phyloP scores from a whole-genome alignment of 2,797 vertebrate genomes.

The Hylomyscus alleni region DNA sequence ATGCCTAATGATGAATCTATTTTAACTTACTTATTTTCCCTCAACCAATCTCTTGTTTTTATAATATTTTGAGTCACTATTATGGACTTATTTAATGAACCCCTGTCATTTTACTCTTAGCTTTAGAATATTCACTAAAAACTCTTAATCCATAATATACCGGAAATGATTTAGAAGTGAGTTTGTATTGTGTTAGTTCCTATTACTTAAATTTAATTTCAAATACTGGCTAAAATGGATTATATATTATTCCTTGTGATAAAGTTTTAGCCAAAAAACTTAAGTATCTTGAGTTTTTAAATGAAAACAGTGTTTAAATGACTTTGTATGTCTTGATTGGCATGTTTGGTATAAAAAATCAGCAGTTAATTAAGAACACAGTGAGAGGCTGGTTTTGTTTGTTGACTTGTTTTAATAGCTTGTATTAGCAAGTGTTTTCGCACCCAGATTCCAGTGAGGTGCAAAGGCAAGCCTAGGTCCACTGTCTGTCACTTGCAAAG shows the following conservation, averaged over 20 bases:
- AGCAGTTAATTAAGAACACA: slow-evolving; percentile 74
- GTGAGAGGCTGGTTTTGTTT: slow-evolving; percentile 69
- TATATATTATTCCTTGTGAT: slow-evolving; percentile 24
- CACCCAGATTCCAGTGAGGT: slow-evolving; percentile 30
- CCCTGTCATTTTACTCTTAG: not conserved
- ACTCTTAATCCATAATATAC: not conserved
- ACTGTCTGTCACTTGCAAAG: slow-evolving; percentile 60
- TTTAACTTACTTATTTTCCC: not conserved
- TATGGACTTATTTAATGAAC: slow-evolving; percentile 8
- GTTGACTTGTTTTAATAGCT: slow-evolving; percentile 69
- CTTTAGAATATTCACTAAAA: not conserved
- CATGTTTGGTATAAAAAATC: slow-evolving; percentile 70
- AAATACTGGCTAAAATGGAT: slow-evolving; percentile 34
- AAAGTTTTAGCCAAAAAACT: not conserved
- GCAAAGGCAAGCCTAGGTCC: slow-evolving; percentile 47
- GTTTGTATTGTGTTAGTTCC: not conserved
- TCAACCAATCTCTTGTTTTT: not conserved
- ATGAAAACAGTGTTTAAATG: not conserved
- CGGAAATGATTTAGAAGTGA: not conserved
- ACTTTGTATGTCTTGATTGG: slow-evolving; percentile 51
- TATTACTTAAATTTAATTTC: slow-evolving; percentile 38
- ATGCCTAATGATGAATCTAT: not conserved
- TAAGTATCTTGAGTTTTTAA: slow-evolving; percentile 48
- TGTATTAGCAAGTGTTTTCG: slow-evolving; percentile 66
- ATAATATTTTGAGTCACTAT: not conserved